phyloP scores from a whole-genome alignment of 2,888 invertebrate genomes.

The Pseudoips prasinana region DNA sequence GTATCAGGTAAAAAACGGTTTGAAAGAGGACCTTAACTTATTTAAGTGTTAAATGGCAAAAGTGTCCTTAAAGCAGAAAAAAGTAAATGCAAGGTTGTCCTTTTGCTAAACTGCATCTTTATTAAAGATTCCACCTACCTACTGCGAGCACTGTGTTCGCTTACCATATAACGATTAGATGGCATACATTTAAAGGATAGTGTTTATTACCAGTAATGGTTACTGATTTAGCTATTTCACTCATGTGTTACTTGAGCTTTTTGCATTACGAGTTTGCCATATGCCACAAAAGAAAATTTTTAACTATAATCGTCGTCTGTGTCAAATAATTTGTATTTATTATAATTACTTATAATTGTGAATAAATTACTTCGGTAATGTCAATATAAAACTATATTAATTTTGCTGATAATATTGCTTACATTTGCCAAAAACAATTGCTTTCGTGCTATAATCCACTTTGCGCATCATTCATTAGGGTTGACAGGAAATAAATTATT shows the following conservation, averaged over 20 bases:
- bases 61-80: conserved; percentile 61
- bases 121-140: conserved; percentile 6
- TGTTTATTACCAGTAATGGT: conserved; percentile 13
- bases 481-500: conserved; percentile 17
- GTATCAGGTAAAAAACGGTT: conserved; percentile 47
- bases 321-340: conserved; percentile 16
- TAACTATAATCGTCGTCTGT: conserved; percentile 29
- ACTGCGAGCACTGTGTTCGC: background rate
- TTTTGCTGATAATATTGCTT: conserved; percentile 13
- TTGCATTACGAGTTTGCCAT: conserved; percentile 39
- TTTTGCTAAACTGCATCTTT: conserved; percentile 35
- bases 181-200: background rate
- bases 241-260: conserved; percentile 27
- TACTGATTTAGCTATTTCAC: conserved; percentile 7
- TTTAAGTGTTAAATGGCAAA: conserved; percentile 62
- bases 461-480: conserved; percentile 27
- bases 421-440: conserved; percentile 32
- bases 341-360: conserved; percentile 10
- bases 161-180: conserved; percentile 19
- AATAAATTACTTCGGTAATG: conserved; percentile 10
- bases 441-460: conserved; percentile 28
- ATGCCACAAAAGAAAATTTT: conserved; percentile 43
- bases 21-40: conserved; percentile 47
- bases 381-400: conserved; percentile 1
- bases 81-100: conserved; percentile 53